Conservation (phyloP, 2,888 invertebrate species). For the Cheilosia grossa region DNA sequence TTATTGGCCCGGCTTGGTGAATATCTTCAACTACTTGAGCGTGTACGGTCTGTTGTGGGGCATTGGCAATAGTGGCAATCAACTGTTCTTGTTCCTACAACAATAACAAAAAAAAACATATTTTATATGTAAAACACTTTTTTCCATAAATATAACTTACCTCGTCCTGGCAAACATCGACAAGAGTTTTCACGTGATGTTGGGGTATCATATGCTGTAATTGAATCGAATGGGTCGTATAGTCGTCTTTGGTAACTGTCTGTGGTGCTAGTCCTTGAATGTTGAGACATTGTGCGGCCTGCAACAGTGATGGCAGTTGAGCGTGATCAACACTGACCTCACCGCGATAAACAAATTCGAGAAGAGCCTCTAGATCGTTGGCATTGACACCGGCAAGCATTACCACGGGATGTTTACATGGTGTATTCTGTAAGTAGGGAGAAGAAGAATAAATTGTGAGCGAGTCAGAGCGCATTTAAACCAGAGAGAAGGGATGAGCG, state of each 20-base stretch:
- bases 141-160: background rate
- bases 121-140: background rate
- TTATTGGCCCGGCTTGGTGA: conserved; percentile 82
- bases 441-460: conserved; percentile 41
- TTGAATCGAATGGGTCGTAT: conserved; percentile 83
- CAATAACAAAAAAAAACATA: conserved; percentile 1
- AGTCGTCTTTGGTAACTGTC: conserved; percentile 83
- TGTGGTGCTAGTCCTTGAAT: conserved; percentile 86
- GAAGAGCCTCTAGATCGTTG: conserved; percentile 86
- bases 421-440: conserved; percentile 84
- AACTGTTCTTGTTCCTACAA: conserved; percentile 81
- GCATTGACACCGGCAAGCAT: conserved; percentile 87
- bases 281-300: conserved; percentile 86
- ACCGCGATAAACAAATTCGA: conserved; percentile 87
- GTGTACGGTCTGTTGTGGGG: conserved; percentile 83
- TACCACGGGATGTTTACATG: conserved; percentile 87
- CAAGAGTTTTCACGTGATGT: conserved; percentile 81
- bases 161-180: conserved; percentile 76
- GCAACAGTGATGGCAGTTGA: conserved; percentile 86
- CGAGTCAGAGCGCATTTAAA: conserved; percentile 4
- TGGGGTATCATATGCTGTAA: conserved; percentile 83
- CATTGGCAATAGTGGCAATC: conserved; percentile 82
- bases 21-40: conserved; percentile 83
- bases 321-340: conserved; percentile 87
- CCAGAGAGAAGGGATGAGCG: conserved; percentile 33